phyloP scores from a whole-genome alignment of 2,113 vertebrate genomes.

The Jaculus jaculus region DNA sequence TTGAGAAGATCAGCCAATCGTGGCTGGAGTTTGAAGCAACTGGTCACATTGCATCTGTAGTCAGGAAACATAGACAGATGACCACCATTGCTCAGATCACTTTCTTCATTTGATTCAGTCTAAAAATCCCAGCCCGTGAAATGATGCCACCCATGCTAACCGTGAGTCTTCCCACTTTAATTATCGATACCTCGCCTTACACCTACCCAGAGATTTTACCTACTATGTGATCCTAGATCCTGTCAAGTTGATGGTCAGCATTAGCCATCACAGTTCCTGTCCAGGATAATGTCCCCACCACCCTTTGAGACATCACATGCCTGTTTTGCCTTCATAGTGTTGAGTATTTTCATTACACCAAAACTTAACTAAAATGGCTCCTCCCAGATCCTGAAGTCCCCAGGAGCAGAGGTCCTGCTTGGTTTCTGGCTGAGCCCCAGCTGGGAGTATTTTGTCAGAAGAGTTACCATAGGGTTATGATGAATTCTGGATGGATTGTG shows the following conservation, averaged over 20 bases:
- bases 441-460: rapidly evolving
- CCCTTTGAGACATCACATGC: background rate
- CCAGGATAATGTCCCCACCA: background rate
- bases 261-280: background rate
- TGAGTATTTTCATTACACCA: background rate
- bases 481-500: background rate
- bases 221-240: background rate
- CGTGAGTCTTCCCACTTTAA: background rate
- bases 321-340: background rate
- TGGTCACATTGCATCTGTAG: no score
- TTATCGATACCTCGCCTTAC: background rate
- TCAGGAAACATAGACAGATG: background rate
- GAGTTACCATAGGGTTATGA: background rate
- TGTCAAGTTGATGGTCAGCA: background rate
- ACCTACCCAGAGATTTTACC: background rate
- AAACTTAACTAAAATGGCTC: background rate
- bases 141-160: background rate
- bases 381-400: background rate
- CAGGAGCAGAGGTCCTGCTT: no score
- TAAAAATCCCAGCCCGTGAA: background rate
- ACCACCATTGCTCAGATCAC: background rate
- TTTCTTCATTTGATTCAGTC: background rate
- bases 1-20: no score
- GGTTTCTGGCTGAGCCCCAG: background rate
- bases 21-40: background rate